Evolutionary conservation across 2,113 vertebrate genomes (phyloP).

Genomic region (Scomber colias): DNA sequence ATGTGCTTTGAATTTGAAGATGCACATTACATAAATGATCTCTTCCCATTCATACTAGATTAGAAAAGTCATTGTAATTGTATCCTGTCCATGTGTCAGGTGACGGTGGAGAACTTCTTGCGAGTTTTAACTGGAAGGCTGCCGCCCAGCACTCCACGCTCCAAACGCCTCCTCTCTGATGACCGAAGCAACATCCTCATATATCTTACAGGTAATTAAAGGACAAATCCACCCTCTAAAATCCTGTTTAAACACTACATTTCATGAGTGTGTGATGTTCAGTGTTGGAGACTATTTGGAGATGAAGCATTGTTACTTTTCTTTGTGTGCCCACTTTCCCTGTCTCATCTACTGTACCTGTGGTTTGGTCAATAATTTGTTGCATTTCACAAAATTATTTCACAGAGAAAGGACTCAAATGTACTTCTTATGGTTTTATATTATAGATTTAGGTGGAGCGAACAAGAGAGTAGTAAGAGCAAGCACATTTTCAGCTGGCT

Average conservation of each 20-base stretch:
- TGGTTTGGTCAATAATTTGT: not conserved
- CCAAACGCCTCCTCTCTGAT: conserved; percentile 96
- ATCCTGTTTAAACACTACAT: not conserved
- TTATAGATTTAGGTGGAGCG: not conserved
- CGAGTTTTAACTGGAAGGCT: conserved; percentile 95
- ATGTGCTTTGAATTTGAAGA: not conserved
- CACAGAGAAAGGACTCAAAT: not conserved
- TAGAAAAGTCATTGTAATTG: not conserved
- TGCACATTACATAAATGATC: not conserved
- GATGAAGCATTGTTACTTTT: not conserved
- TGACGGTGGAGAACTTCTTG: conserved; percentile 98
- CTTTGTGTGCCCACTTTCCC: not conserved
- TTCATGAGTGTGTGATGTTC: not conserved
- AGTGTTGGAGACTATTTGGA: not conserved
- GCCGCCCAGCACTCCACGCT: conserved; percentile 94
- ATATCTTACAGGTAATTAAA: conserved; percentile 91
- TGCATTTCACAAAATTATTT: not conserved
- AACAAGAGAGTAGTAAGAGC: not conserved
- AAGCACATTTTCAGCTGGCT: too few relatives aligned
- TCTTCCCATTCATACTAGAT: not conserved
- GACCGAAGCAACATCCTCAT: conserved; percentile 99
- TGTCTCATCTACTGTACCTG: not conserved
- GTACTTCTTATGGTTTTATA: not conserved
- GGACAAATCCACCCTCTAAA: not conserved
- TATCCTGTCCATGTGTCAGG: conserved; percentile 78